These are phyloP conservation scores for Dorcus parallelipipedus DNA, from an alignment of 2,888 invertebrate genomes.

Conservation along the genomic window DNA sequence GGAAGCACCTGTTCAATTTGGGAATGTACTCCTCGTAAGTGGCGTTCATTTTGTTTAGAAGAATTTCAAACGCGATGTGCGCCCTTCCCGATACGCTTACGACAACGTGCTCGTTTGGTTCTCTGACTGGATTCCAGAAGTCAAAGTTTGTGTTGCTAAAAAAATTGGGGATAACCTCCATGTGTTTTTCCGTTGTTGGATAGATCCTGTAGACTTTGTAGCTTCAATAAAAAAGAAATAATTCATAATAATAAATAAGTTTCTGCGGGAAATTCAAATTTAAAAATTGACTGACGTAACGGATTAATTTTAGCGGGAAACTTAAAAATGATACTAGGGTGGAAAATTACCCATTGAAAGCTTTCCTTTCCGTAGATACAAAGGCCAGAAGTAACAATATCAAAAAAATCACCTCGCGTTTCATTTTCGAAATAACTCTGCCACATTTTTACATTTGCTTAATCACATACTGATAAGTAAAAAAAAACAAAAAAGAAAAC, in stretches of 20 bases:
- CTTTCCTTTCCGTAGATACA: no score
- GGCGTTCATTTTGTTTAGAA: conserved; percentile 43
- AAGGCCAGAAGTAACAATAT: no score
- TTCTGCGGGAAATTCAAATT: neutral
- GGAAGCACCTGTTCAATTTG: conserved; percentile 50
- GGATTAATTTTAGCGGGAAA: no score
- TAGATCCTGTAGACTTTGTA: conserved; percentile 9
- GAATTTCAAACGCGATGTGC: conserved; percentile 35
- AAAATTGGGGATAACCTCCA: neutral
- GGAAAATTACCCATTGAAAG: no score
- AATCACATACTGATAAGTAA: no score
- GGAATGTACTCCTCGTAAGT: conserved; percentile 46
- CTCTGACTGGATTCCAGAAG: conserved; percentile 10
- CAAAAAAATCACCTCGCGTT: no score
- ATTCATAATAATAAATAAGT: no score
- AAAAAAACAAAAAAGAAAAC: no score
- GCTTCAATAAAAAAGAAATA: neutral
- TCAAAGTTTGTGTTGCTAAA: conserved; percentile 25
- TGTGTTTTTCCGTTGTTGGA: conserved; percentile 9
- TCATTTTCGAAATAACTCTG: no score
- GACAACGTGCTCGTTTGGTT: conserved; percentile 10
- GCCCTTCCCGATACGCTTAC: conserved; percentile 24
- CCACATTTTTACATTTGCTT: no score
- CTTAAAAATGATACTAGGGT: no score
- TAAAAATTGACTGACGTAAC: no score